Evolutionary conservation across 2,797 vertebrate species (phyloP).

Genomic region (Poecilia velifera): DNA sequence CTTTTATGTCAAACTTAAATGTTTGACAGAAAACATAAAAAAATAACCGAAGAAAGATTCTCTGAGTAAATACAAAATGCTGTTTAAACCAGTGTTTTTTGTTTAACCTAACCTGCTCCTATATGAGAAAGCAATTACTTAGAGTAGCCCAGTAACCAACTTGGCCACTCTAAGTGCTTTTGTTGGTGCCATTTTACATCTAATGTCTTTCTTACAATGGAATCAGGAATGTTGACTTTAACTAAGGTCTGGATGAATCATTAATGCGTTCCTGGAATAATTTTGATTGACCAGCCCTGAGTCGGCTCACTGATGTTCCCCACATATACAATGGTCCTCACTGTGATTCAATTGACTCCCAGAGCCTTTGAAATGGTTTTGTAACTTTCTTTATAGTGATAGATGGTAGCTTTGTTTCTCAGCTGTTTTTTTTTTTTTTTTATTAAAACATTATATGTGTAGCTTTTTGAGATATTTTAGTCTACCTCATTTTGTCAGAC

Average conservation of each 20-base stretch:
- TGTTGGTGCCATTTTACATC: background rate
- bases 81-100: background rate
- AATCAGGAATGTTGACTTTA: background rate
- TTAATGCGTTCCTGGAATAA: background rate
- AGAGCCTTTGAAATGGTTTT: background rate
- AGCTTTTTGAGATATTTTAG: background rate
- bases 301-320: background rate
- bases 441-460: background rate
- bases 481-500: background rate
- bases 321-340: too few relatives aligned
- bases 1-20: background rate
- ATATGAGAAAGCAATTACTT: background rate
- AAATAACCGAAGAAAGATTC: background rate
- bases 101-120: background rate
- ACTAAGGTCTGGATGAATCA: background rate
- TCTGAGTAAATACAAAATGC: background rate
- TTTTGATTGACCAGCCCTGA: background rate
- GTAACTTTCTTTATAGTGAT: background rate
- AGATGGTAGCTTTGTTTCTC: background rate
- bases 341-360: background rate
- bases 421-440: background rate
- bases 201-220: background rate
- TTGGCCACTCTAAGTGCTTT: background rate
- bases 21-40: background rate
- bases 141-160: background rate